Evolutionary conservation across 2,888 invertebrate species (phyloP).

Genomic region (Apodemia mormo): DNA sequence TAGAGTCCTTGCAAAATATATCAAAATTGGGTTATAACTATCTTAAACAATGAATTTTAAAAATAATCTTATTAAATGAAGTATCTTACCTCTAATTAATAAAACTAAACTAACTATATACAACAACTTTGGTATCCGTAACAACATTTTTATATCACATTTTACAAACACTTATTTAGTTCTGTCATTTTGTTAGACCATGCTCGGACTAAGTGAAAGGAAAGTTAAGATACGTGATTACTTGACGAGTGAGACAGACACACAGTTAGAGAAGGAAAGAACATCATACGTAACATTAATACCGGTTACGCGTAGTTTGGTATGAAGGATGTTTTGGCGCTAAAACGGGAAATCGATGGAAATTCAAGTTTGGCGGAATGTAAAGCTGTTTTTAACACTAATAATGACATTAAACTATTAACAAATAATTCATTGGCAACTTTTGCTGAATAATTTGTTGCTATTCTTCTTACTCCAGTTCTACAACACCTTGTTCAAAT

Average conservation of each 20-base stretch:
- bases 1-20: neutral
- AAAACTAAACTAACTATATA: constrained; percentile 54
- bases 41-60: neutral
- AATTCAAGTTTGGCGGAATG: neutral
- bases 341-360: constrained; percentile 25
- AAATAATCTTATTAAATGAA: neutral
- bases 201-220: constrained; percentile 61
- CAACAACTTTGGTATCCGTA: constrained; percentile 60
- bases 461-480: no score
- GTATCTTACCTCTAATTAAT: constrained; percentile 49
- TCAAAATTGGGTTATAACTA: neutral
- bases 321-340: constrained; percentile 32
- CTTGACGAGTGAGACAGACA: constrained; percentile 50
- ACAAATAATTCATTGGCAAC: neutral
- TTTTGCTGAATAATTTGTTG: no score
- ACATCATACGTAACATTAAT: constrained; percentile 41
- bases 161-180: constrained; percentile 23
- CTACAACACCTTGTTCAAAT: no score
- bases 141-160: constrained; percentile 32
- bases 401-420: neutral
- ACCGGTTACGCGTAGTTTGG: constrained; percentile 33
- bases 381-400: neutral
- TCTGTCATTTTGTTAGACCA: constrained; percentile 23
- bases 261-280: constrained; percentile 45
- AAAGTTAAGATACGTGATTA: constrained; percentile 40